Base-by-base conservation (phyloP, 2,113 vertebrate species). In the Nansenia antarctica region DNA sequence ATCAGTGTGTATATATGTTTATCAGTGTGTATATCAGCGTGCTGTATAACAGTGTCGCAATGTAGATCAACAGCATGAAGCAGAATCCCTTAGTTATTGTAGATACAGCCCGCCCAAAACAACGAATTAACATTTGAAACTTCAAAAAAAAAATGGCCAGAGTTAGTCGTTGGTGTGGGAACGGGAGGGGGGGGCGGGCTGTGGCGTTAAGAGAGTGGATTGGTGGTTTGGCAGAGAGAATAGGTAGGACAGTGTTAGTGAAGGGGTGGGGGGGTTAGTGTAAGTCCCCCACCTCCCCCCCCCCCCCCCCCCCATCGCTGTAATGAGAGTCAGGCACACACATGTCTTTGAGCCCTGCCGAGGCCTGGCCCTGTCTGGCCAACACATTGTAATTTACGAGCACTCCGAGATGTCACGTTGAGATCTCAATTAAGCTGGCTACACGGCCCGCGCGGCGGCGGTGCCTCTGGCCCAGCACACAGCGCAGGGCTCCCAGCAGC, bases 301-400 rank as follows among this genome's bases (percentile, higher is more conserved):
- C 1, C n/a, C 1, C 47, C 20, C 22, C 53, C 4, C 5, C 45
- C n/a, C 9, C 20, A 15, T 42, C 37, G 54, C 2, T 37, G 62
- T 22, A 67, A 62, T 61, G 67, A 67, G 45, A 68, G 69, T 27
- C 20, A 22, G 18, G 8, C 57, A 34, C 57, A 59, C 60, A 72
- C 68, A 76, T 81, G 80, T 85, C 82, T 85, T 70, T 59, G 60
- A 73, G 65, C 52, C 62, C 78, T 69, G 70, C 81, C 72, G 65
- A 79, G 81, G 82, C 78, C n/a, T 11, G 74, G 78, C 79, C 82
- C 85, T 80, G 88, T 89, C 86, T 91, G 86, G 85, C 83, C 45
- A 80, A 82, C 86, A 89, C 85, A 83, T 87, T 91, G 82, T 91
- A 90, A 90, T 92, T 92, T 90, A 89, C 82, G 83, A 88, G 87